phyloP scores from a whole-genome alignment of 1,140 invertebrate species.

The Pseudomyrmex cubaensis region DNA sequence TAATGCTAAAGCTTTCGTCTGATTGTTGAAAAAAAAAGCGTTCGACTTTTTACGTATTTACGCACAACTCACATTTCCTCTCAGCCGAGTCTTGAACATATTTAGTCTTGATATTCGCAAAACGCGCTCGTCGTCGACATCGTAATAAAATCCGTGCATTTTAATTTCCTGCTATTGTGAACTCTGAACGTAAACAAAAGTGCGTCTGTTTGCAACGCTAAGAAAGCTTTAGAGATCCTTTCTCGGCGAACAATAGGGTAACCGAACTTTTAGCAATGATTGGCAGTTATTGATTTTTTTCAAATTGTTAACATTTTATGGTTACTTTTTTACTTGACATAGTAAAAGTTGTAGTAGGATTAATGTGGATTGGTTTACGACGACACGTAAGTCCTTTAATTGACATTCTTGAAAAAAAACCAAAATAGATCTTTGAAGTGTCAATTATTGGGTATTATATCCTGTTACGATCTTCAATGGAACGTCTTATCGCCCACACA shows the following conservation, averaged over 20 bases:
- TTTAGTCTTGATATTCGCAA: background rate
- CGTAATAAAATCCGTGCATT: background rate
- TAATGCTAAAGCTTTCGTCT: background rate
- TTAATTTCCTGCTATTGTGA: background rate
- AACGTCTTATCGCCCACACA: background rate
- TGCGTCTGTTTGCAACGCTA: background rate
- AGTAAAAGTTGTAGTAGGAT: too few species aligned
- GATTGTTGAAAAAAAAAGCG: background rate
- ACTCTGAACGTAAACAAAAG: background rate
- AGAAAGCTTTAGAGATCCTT: background rate
- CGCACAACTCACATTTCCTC: background rate
- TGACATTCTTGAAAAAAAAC: too few species aligned
- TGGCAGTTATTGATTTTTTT: too few species aligned
- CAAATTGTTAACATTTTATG: too few species aligned
- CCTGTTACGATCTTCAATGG: background rate
- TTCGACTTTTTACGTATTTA: background rate
- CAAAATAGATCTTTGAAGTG: too few species aligned
- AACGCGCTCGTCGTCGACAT: background rate
- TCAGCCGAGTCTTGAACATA: conserved; percentile 1
- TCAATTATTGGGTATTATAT: too few species aligned
- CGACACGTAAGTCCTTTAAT: too few species aligned
- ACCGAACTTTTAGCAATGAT: too few species aligned
- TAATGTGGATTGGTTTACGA: too few species aligned
- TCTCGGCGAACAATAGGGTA: too few species aligned
- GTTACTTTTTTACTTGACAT: too few species aligned